Evolutionary conservation across 2,888 invertebrate species (phyloP).

Genomic region (Ischnura elegans): DNA sequence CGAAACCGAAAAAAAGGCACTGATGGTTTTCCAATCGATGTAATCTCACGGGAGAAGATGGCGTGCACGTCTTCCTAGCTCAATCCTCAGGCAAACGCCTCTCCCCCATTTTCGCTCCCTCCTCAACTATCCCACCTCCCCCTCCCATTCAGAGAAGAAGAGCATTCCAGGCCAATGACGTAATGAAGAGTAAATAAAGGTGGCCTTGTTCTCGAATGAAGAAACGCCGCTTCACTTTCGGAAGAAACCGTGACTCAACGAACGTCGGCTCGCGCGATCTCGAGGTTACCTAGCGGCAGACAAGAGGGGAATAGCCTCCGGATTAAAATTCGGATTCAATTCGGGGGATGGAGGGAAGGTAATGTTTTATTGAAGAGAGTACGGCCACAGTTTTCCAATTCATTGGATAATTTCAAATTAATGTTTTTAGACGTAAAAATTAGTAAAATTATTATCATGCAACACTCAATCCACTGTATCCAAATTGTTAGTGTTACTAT

Average conservation of each 20-base stretch:
- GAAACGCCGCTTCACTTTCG: not conserved
- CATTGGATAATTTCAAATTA: too few relatives aligned
- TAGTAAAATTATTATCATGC: too few relatives aligned
- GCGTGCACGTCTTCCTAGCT: not conserved
- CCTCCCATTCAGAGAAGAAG: not conserved
- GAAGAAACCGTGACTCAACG: not conserved
- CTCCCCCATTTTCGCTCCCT: not conserved
- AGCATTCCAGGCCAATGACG: constrained; percentile 14
- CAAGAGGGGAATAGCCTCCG: not conserved
- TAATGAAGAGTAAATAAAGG: constrained; percentile 13
- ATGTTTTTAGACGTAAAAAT: too few relatives aligned
- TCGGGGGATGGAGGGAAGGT: too few relatives aligned
- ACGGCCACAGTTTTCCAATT: too few relatives aligned
- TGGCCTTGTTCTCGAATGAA: not conserved
- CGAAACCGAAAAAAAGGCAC: not conserved
- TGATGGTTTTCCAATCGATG: not conserved
- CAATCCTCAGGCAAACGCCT: constrained; percentile 3
- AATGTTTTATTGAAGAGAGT: too few relatives aligned
- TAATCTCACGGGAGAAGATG: not conserved
- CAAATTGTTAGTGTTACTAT: too few relatives aligned
- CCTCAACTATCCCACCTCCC: not conserved
- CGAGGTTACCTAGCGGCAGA: not conserved
- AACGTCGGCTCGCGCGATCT: not conserved
- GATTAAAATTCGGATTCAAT: too few relatives aligned
- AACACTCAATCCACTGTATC: too few relatives aligned